Percentiles rank a stretch among this genome's conserved stretches.
These are phyloP conservation scores for Drosophila rufa DNA, from an alignment of 1,140 invertebrate species.

Conservation along the genomic window DNA sequence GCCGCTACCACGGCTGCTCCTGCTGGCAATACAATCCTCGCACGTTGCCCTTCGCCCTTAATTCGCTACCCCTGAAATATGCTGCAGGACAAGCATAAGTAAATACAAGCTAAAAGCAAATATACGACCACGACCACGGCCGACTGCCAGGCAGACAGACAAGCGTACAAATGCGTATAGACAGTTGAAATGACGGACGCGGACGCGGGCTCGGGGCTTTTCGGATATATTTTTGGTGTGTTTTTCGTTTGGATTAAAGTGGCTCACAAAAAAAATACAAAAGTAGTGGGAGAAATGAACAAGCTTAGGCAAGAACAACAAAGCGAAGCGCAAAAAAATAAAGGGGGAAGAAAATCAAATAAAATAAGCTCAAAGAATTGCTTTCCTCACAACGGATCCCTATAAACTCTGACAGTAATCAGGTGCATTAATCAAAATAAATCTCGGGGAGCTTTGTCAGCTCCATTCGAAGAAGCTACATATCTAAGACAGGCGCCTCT, in stretches of 20 bases:
- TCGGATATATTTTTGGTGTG: slow-evolving; percentile 64
- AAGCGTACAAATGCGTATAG: slow-evolving; percentile 80
- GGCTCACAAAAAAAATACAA: slow-evolving; percentile 52
- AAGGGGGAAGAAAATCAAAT: slow-evolving; percentile 33
- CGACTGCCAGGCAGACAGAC: slow-evolving; percentile 50
- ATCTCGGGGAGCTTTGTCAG: slow-evolving; percentile 49
- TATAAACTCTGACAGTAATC: slow-evolving; percentile 76
- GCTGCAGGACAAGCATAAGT: slow-evolving; percentile 72
- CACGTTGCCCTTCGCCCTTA: slow-evolving; percentile 55
- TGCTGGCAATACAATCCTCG: slow-evolving; percentile 38
- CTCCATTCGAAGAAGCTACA: slow-evolving; percentile 8
- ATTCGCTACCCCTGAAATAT: slow-evolving; percentile 59
- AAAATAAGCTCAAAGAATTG: slow-evolving; percentile 66
- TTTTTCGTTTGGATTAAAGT: slow-evolving; percentile 71
- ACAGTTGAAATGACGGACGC: slow-evolving; percentile 74
- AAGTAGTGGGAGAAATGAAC: slow-evolving; percentile 7
- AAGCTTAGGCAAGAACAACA: slow-evolving; percentile 34
- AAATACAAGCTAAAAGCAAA: slow-evolving; percentile 79
- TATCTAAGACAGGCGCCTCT: slow-evolving; percentile 11
- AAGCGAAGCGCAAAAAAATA: slow-evolving; percentile 13
- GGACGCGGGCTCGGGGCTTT: slow-evolving; percentile 40
- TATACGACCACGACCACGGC: slow-evolving; percentile 55
- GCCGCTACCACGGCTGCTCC: slow-evolving; percentile 26
- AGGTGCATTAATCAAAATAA: slow-evolving; percentile 66
- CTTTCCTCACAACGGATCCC: slow-evolving; percentile 54